Base-by-base conservation (phyloP, 2,888 invertebrate genomes). In the Cartodere bifasciata region DNA sequence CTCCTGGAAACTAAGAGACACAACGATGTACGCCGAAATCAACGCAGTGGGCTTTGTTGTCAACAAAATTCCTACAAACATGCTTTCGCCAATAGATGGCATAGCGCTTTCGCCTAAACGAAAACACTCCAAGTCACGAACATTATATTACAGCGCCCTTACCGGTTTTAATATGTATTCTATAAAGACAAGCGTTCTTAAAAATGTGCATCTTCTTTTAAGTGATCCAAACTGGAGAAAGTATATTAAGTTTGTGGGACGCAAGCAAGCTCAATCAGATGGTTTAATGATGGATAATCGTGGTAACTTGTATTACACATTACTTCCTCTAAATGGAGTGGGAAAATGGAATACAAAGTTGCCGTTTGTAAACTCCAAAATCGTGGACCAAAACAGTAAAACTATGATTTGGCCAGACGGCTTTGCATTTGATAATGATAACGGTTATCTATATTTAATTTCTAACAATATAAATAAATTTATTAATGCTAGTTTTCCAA, bases 371-470 rank as follows among this genome's bases (percentile, higher is more conserved):
- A 60, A 60, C 33, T 71, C 52, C 3, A 29, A 41, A 31, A 41
- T 53, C 14, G 30, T 55, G 9, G 70, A 74, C 10, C 63, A 70
- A 38, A 75, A 79, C 52, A 64, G 68, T 29, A 63, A 65, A 34
- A 68, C 65, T 42, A 70, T 78, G 45, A 73, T 78, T 49, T 81
- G 79, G 79, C 68, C 75, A 1, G 75, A 75, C 47, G 68, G 74
- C 10, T 76, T 79, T 52, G 68, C 69, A 2, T 74, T 78, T 48
- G 76, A 78, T 49, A 65, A 68, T 37, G 31, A 31, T n/a, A 22
- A 31, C 10, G 35, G 31, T 13, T 31, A 24, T 32, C 25, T 35
- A 11, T 35, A 35, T 11, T 28, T 35, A 11, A 32, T 32, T 10
- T 23, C 35, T 3, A 32, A 32, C 21, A 32, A 25, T 11, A 37